A percentile compares a stretch with the other conserved stretches of the same genome.
These are phyloP conservation scores for Neodiprion pinetum DNA, from an alignment of 1,140 invertebrate species.

Conservation along the genomic window DNA sequence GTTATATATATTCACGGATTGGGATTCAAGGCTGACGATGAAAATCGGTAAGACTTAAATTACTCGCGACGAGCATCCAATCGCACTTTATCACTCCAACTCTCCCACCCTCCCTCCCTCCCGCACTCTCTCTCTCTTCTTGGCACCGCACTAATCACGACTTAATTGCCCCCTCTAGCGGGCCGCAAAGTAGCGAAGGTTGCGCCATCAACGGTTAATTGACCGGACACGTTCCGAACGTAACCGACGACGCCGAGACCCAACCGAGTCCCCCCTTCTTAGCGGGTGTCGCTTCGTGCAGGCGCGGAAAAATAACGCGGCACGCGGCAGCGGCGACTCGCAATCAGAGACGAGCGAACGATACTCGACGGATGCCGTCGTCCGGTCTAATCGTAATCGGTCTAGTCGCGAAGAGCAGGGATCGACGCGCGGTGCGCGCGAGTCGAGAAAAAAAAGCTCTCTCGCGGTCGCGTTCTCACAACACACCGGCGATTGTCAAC, in stretches of 20 bases:
- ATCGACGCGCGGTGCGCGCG: background rate
- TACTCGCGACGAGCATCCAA: background rate
- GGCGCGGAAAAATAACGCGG: slow-evolving; percentile 11
- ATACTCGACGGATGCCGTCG: slow-evolving; percentile 13
- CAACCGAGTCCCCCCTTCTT: slow-evolving; percentile 27
- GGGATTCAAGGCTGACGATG: background rate
- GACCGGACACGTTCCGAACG: slow-evolving; percentile 35
- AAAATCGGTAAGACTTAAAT: background rate
- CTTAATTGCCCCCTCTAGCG: slow-evolving; percentile 39
- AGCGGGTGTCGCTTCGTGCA: slow-evolving; percentile 15
- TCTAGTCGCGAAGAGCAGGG: background rate
- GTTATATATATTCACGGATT: no score
- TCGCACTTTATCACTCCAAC: background rate
- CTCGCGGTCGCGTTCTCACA: background rate
- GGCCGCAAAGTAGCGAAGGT: slow-evolving; percentile 38
- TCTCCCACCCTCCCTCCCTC: no score
- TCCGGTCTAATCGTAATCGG: slow-evolving; percentile 1
- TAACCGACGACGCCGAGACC: slow-evolving; percentile 27
- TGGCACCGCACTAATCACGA: slow-evolving; percentile 42
- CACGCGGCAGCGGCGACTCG: background rate
- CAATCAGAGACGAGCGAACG: background rate
- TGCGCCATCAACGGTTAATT: slow-evolving; percentile 44
- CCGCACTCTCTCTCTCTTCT: background rate
- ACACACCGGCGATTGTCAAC: no score
- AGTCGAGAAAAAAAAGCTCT: background rate